Percentiles rank a stretch among this genome's conserved stretches.
Evolutionary conservation across 2,888 invertebrate genomes (phyloP).

Genomic region (Entomobrya multifasciata): DNA sequence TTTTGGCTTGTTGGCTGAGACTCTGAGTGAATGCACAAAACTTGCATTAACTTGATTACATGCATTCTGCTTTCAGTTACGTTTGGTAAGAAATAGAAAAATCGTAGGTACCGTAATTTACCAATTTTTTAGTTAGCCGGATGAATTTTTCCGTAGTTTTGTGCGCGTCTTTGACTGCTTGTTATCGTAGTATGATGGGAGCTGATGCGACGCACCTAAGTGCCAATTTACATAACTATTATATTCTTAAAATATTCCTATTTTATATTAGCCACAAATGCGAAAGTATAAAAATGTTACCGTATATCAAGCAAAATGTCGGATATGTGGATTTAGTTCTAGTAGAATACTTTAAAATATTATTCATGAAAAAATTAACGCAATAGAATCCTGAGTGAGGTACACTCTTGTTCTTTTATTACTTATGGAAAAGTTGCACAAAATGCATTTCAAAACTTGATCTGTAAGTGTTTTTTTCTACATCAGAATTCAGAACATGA

Average conservation of each 20-base stretch:
- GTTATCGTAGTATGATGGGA: not conserved
- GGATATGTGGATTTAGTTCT: too few relatives aligned
- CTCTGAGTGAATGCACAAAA: conserved; percentile 30
- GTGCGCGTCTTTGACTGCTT: conserved; percentile 22
- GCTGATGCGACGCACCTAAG: conserved; percentile 47
- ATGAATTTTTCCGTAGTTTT: conserved; percentile 40
- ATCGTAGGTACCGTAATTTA: conserved; percentile 60
- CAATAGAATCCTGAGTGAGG: too few relatives aligned
- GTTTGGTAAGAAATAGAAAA: not conserved
- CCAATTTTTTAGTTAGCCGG: conserved; percentile 58
- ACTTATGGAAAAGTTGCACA: too few relatives aligned
- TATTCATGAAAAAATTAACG: too few relatives aligned
- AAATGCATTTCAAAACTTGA: too few relatives aligned
- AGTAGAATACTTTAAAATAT: too few relatives aligned
- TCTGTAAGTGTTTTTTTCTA: too few relatives aligned
- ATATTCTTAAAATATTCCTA: not conserved
- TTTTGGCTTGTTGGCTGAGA: conserved; percentile 52
- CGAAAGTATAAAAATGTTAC: too few relatives aligned
- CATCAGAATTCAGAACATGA: too few relatives aligned
- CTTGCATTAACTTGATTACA: conserved; percentile 12
- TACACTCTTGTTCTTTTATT: too few relatives aligned
- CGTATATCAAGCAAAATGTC: too few relatives aligned
- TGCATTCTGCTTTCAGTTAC: conserved; percentile 23
- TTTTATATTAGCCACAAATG: too few relatives aligned
- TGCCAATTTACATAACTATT: conserved; percentile 23